Conservation (phyloP, 2,888 invertebrate genomes). For the Harmothoe impar region DNA sequence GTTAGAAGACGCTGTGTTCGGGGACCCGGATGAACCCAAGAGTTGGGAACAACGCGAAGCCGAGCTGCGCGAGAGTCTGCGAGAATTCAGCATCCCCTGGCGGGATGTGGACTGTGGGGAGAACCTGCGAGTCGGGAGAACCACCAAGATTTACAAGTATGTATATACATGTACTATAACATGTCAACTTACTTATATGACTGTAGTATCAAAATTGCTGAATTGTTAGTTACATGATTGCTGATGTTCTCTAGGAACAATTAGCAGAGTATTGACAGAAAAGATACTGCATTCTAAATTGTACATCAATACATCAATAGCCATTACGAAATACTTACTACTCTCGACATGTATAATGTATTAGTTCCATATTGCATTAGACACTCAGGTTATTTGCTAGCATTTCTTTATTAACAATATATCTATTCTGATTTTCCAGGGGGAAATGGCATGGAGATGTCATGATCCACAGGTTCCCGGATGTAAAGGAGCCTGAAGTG, state of each 20-base stretch:
- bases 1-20: conserved; percentile 48
- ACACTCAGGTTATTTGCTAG: too few relatives aligned
- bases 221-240: too few relatives aligned
- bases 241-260: too few relatives aligned
- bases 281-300: too few relatives aligned
- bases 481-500: conserved; percentile 69
- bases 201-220: too few relatives aligned
- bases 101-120: conserved; percentile 80
- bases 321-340: too few relatives aligned
- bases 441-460: conserved; percentile 84
- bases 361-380: too few relatives aligned
- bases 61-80: conserved; percentile 71
- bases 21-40: conserved; percentile 52
- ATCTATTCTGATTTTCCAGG: conserved; percentile 63
- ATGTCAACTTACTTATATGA: too few relatives aligned
- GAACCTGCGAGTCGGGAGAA: conserved; percentile 77
- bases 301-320: too few relatives aligned
- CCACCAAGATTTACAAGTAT: conserved; percentile 81
- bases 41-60: conserved; percentile 53
- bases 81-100: conserved; percentile 83
- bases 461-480: conserved; percentile 81
- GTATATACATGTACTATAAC: conserved; percentile 30
- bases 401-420: too few relatives aligned
- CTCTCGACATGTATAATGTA: too few relatives aligned
- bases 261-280: too few relatives aligned